These are phyloP conservation scores for Peromyscus nudipes DNA, from an alignment of 2,797 vertebrate genomes.

Conservation along the genomic window DNA sequence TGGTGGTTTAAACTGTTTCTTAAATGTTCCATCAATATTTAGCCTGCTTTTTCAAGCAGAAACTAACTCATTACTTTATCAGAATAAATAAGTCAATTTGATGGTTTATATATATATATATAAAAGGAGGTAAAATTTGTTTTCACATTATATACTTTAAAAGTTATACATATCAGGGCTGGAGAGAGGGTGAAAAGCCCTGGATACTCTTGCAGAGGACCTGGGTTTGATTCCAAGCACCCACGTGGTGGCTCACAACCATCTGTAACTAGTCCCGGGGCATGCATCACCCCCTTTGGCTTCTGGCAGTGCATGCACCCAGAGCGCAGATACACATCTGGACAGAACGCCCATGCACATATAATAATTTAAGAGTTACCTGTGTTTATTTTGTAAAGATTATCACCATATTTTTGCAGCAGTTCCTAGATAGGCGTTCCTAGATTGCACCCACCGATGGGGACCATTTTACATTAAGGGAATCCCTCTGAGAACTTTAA, in stretches of 20 bases:
- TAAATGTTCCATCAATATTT: conserved; percentile 47
- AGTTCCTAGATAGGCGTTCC: conserved; percentile 24
- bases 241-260: neutral
- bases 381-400: conserved; percentile 48
- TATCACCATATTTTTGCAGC: neutral
- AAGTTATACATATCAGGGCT: neutral
- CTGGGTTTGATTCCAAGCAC: neutral
- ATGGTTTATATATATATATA: neutral
- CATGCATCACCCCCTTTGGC: neutral
- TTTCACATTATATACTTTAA: conserved; percentile 37
- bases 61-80: conserved; percentile 36
- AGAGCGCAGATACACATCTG: neutral
- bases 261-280: neutral
- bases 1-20: neutral
- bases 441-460: neutral
- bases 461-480: neutral
- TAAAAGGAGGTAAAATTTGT: conserved; percentile 37
- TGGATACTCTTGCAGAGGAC: neutral
- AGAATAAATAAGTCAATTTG: conserved; percentile 25
- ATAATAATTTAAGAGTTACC: neutral
- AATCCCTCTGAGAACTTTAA: neutral
- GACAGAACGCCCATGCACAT: neutral
- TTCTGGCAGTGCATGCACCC: neutral
- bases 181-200: too few relatives aligned
- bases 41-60: conserved; percentile 54